Percentiles rank a stretch among this genome's conserved stretches.
Evolutionary conservation across 2,888 invertebrate species (phyloP).

Genomic region (Tanaodytes sp.): DNA sequence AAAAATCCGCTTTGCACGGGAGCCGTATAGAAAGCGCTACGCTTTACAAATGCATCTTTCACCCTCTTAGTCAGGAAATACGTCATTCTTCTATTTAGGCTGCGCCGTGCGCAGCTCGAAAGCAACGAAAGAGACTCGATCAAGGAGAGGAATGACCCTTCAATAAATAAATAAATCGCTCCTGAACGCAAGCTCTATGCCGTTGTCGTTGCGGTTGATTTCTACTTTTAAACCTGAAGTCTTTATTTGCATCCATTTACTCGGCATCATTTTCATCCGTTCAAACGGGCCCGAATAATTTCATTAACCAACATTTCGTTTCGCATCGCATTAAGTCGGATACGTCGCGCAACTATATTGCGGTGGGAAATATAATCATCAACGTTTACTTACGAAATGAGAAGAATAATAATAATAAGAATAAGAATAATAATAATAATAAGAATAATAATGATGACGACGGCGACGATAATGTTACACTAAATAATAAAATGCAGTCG

Average conservation of each 20-base stretch:
- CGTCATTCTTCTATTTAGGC: constrained; percentile 56
- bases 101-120: constrained; percentile 40
- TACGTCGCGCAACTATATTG: too few species aligned
- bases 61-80: constrained; percentile 55
- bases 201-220: constrained; percentile 30
- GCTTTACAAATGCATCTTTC: constrained; percentile 38
- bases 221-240: constrained; percentile 22
- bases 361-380: too few species aligned
- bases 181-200: constrained; percentile 38
- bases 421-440: too few species aligned
- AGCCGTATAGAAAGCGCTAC: constrained; percentile 15
- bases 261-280: constrained; percentile 26
- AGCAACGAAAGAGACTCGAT: constrained; percentile 46
- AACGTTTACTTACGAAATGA: too few species aligned
- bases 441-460: too few species aligned
- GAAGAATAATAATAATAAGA: too few species aligned
- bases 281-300: neutral
- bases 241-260: constrained; percentile 26
- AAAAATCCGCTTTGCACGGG: constrained; percentile 43
- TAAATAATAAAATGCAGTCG: too few species aligned
- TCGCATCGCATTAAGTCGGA: too few species aligned
- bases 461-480: too few species aligned
- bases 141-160: constrained; percentile 55
- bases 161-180: constrained; percentile 54
- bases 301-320: neutral